Percentiles rank a stretch among this genome's conserved stretches.
Conservation (phyloP, 1,140 invertebrate genomes). For the Drepana arcuata region DNA sequence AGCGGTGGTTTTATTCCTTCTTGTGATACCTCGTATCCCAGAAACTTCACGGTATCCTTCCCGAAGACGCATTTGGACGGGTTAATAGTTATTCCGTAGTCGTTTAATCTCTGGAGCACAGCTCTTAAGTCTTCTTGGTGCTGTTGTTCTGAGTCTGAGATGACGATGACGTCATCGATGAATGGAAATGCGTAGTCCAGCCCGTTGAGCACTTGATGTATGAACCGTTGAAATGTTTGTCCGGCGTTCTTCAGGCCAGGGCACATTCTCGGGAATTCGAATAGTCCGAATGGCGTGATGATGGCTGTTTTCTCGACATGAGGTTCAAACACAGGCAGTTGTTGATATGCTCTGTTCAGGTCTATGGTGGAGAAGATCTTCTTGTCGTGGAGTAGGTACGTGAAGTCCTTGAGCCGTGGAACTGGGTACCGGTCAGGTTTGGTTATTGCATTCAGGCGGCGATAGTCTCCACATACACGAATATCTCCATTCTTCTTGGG, state of each 20-base stretch:
- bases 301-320: too few species aligned
- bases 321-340: too few species aligned
- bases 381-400: slow-evolving; percentile 2
- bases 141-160: not conserved
- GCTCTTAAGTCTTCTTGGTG: not conserved
- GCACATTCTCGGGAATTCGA: not conserved
- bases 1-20: not conserved
- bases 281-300: too few species aligned
- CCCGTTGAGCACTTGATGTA: not conserved
- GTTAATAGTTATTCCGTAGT: slow-evolving; percentile 7
- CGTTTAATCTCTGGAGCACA: slow-evolving; percentile 1
- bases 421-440: slow-evolving; percentile 1
- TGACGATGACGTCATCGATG: not conserved
- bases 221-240: not conserved
- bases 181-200: not conserved
- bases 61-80: slow-evolving; percentile 4
- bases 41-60: slow-evolving; percentile 1
- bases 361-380: too few species aligned
- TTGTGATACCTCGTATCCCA: slow-evolving; percentile 3
- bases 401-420: not conserved
- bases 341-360: too few species aligned
- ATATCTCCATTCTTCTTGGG: slow-evolving; percentile 3
- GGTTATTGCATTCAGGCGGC: slow-evolving; percentile 1
- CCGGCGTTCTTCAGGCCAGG: not conserved
- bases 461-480: not conserved